phyloP scores from a whole-genome alignment of 2,113 vertebrate species.

The Melanerpes formicivorus region DNA sequence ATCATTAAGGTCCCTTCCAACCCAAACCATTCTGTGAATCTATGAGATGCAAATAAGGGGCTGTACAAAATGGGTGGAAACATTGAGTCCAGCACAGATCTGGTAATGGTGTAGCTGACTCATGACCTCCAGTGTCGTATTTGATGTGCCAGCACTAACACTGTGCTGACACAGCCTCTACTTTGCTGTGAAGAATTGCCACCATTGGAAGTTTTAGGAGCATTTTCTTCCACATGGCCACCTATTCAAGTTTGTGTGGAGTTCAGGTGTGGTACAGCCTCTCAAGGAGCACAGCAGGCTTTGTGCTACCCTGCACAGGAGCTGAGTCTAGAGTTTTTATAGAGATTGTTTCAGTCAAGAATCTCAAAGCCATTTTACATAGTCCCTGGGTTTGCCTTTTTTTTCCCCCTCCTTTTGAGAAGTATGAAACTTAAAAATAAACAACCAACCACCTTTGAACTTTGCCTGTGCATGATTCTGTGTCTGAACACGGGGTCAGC shows the following conservation, averaged over 20 bases:
- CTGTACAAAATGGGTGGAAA: background rate
- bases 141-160: background rate
- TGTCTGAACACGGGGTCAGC: background rate
- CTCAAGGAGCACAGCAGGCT: background rate
- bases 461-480: background rate
- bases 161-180: background rate
- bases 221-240: background rate
- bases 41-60: background rate
- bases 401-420: background rate
- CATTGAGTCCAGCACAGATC: background rate
- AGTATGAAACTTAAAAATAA: background rate
- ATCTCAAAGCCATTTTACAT: background rate
- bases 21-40: too few species aligned
- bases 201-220: background rate
- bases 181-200: background rate
- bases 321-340: background rate
- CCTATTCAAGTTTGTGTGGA: background rate
- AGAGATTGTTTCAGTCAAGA: background rate
- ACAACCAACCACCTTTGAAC: background rate
- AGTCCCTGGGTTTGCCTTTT: background rate
- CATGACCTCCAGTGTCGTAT: background rate
- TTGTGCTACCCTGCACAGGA: rapidly evolving
- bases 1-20: too few species aligned
- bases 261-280: background rate
- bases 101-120: background rate